These are phyloP conservation scores for Caenorhabditis tropicalis DNA, from an alignment of 1,140 invertebrate genomes.

Conservation along the genomic window DNA sequence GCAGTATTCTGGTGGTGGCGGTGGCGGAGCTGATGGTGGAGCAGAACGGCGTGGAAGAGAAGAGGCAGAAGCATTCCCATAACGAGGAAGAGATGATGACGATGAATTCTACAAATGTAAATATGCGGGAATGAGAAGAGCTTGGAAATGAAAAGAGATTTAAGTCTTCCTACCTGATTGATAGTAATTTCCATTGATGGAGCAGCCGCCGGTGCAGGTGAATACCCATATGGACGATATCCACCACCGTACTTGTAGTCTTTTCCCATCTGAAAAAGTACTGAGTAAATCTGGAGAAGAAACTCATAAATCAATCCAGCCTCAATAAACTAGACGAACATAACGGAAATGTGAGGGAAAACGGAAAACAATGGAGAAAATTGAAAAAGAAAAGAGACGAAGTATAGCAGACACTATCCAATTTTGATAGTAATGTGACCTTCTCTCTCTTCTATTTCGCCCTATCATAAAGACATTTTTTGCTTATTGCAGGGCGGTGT, in stretches of 20 bases:
- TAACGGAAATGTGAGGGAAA: neutral
- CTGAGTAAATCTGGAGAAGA: neutral
- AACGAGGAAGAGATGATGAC: conserved; percentile 20
- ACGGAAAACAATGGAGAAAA: neutral
- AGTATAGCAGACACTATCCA: neutral
- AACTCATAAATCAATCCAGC: neutral
- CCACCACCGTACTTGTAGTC: conserved; percentile 58
- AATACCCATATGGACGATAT: conserved; percentile 52
- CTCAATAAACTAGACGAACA: neutral
- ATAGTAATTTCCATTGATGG: conserved; percentile 63
- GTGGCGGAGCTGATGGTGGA: conserved; percentile 52
- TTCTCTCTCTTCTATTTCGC: neutral
- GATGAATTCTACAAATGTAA: neutral
- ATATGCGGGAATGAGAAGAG: neutral
- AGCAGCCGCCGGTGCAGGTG: conserved; percentile 55
- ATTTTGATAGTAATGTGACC: conserved; percentile 24
- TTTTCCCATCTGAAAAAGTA: conserved; percentile 44
- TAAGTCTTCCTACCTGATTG: conserved; percentile 55
- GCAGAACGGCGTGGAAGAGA: neutral
- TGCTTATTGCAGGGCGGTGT: neutral
- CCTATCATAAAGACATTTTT: conserved; percentile 24
- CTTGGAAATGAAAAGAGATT: neutral
- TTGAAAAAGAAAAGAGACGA: neutral
- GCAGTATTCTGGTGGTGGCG: conserved; percentile 50
- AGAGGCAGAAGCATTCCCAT: conserved; percentile 30